Percentiles rank a stretch among this genome's conserved stretches.
Evolutionary conservation across 2,888 invertebrate species (phyloP).

Genomic region (Eustalomyia histrio): DNA sequence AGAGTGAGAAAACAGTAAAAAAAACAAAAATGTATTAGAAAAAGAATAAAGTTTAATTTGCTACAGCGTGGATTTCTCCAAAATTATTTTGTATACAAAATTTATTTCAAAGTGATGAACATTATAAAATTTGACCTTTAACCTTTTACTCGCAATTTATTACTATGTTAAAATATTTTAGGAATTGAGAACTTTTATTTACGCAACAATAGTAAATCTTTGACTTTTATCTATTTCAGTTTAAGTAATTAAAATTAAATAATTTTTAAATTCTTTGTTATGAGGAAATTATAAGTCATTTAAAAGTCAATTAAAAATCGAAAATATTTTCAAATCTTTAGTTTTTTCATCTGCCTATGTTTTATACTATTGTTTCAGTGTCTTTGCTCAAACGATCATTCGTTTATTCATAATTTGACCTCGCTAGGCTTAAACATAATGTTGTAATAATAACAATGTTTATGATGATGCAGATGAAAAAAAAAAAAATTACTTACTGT

Average conservation of each 20-base stretch:
- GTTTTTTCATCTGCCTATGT: neutral
- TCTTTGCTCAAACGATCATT: slow-evolving; percentile 17
- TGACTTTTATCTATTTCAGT: no score
- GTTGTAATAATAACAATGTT: slow-evolving; percentile 40
- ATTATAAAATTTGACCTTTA: neutral
- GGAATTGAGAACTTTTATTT: no score
- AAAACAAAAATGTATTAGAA: no score
- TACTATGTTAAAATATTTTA: no score
- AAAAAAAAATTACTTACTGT: slow-evolving; percentile 28
- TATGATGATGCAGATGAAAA: slow-evolving; percentile 14
- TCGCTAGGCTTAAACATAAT: slow-evolving; percentile 44
- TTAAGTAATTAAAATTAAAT: neutral
- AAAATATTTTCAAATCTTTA: slow-evolving; percentile 32
- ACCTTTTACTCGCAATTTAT: neutral
- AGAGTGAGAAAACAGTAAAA: no score
- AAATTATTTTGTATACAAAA: no score
- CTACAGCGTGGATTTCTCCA: no score
- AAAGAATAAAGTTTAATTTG: no score
- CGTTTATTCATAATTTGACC: slow-evolving; percentile 23
- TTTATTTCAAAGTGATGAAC: neutral
- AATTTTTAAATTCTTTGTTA: slow-evolving; percentile 1
- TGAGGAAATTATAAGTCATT: slow-evolving; percentile 53
- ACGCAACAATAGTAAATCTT: no score
- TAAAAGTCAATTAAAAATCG: slow-evolving; percentile 48
- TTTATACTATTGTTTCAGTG: slow-evolving; percentile 27